These are phyloP conservation scores for Polydrusus tereticollis DNA, from an alignment of 2,888 invertebrate species.

Conservation along the genomic window DNA sequence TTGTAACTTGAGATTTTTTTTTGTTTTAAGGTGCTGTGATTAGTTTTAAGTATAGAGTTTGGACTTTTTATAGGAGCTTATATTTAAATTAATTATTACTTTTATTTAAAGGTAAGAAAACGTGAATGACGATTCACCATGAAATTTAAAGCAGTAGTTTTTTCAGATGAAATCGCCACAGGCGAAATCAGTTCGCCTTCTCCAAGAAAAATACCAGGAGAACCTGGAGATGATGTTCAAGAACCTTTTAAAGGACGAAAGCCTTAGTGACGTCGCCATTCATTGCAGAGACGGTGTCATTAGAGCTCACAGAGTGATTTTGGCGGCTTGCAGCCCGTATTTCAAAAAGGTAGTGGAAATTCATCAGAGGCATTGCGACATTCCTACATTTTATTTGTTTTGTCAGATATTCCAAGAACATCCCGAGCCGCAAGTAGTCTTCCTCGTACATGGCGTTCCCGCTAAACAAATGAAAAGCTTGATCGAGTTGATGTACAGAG, in stretches of 20 bases:
- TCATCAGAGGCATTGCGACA: no score
- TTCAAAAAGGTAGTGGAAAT: conserved; percentile 82
- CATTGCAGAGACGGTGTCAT: conserved; percentile 80
- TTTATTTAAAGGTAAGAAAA: no score
- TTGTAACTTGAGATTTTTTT: neutral
- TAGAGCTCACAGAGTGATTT: conserved; percentile 79
- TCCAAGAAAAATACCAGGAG: conserved; percentile 76
- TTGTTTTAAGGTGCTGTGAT: neutral
- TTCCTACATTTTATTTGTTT: neutral
- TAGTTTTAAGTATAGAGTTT: no score
- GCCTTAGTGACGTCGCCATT: conserved; percentile 78
- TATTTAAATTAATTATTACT: no score
- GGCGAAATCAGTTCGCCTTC: conserved; percentile 52
- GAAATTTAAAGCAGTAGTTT: no score
- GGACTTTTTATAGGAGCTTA: no score
- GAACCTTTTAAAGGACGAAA: conserved; percentile 77
- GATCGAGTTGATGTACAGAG: conserved; percentile 79
- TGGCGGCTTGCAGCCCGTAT: conserved; percentile 83
- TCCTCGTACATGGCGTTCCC: conserved; percentile 72
- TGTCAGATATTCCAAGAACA: conserved; percentile 25
- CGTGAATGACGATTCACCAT: no score
- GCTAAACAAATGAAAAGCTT: conserved; percentile 77
- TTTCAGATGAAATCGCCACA: conserved; percentile 47
- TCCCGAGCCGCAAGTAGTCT: conserved; percentile 36
- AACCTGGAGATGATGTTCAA: conserved; percentile 79